Base-by-base conservation (phyloP, 1,140 invertebrate species). In the Dryas iulia region DNA sequence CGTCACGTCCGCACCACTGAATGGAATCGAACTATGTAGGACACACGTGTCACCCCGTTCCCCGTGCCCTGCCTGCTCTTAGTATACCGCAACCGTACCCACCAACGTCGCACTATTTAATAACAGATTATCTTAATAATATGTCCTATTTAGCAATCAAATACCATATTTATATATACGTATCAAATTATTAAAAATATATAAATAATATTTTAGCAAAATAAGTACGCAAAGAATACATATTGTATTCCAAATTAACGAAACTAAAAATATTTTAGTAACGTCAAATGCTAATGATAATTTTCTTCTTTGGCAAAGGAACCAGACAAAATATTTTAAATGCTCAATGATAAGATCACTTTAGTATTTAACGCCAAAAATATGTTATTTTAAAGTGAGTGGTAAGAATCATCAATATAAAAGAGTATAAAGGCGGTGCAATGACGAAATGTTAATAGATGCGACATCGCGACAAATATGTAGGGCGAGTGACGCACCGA, bases 11-110 rank as follows among this genome's bases (percentile, higher is more conserved):
- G 82, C 68, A 66, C 18, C 77, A 76, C 78, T 87, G 82, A 85
- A 83, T 86, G 89, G 82, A 75, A 78, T 77, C 76, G 67, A 75
- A 79, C 82, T 84, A 90, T 88, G 86, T 90, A 84, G 88, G 86
- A 80, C 89, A 91, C 89, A 87, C 86, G 89, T 89, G 86, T 84
- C 84, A 81, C 73, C 72, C 66, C 39, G 58, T 67, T 62, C 72
- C 59, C 65, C 56, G 57, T 65, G 28, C 73, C 71, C 72, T 57
- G 66, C 57, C 70, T 23, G 35, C 77, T 72, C 64, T 31, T 58
- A 65, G 56, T 69, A 59, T 64, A 23, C 54, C 67, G 31, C 76
- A 62, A 73, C 70, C 73, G 63, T 78, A 77, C 77, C 71, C 77
- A 74, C 82, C 70, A 76, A 78, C 77, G 70, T 72, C 77, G 84